These are phyloP conservation scores for Gobiocypris rarus DNA, from an alignment of 2,113 vertebrate species.

Conservation along the genomic window DNA sequence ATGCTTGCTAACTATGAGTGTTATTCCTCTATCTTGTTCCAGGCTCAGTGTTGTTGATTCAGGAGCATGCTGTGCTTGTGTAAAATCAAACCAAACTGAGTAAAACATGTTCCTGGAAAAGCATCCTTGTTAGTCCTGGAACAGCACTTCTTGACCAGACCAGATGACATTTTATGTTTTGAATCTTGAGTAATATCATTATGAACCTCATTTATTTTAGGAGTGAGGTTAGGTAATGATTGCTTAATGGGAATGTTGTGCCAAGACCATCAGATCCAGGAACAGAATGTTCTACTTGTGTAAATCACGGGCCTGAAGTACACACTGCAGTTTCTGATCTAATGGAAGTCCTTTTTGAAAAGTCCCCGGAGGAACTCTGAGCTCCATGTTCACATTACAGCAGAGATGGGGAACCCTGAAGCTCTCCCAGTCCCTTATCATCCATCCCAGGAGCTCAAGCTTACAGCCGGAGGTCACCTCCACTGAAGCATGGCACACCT, in stretches of 20 bases:
- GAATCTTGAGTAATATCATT: background rate
- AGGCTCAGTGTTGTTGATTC: background rate
- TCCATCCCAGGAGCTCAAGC: background rate
- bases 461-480: background rate
- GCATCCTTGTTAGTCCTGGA: background rate
- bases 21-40: background rate
- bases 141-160: background rate
- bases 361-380: background rate
- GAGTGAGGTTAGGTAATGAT: background rate
- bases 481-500: background rate
- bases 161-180: background rate
- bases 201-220: background rate
- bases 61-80: background rate
- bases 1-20: background rate
- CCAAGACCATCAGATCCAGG: background rate
- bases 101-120: constrained; percentile 3
- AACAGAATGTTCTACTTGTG: background rate
- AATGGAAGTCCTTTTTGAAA: background rate
- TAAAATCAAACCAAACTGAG: background rate
- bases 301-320: background rate
- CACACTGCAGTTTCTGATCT: background rate
- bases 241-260: background rate
- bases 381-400: background rate
- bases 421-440: constrained; percentile 19
- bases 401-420: background rate